Conservation (phyloP, 2,797 vertebrate genomes). For the Delichon dasypus region DNA sequence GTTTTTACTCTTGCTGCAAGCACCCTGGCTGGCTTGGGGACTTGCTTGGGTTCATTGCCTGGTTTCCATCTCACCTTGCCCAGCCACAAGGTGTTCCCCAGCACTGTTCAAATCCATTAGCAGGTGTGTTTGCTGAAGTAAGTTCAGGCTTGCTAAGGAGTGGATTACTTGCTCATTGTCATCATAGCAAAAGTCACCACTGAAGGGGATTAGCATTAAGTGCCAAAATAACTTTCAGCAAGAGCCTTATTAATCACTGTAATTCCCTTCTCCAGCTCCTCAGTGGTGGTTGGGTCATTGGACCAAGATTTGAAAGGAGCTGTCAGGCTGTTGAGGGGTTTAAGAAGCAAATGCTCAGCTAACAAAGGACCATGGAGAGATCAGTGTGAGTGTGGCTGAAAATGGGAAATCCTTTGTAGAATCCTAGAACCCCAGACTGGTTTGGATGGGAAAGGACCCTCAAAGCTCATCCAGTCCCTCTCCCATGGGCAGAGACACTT, state of each 20-base stretch:
- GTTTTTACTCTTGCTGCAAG: not conserved
- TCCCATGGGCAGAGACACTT: not conserved
- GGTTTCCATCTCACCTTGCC: not conserved
- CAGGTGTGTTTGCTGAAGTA: not conserved
- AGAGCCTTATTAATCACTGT: not conserved
- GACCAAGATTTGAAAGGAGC: not conserved
- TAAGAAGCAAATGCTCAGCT: not conserved
- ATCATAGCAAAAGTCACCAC: not conserved
- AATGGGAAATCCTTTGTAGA: not conserved
- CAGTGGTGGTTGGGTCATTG: not conserved
- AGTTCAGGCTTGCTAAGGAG: not conserved
- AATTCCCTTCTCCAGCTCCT: not conserved
- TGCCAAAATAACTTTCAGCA: not conserved
- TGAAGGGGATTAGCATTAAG: constrained; percentile 26
- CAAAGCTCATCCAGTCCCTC: not conserved
- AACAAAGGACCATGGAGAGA: not conserved
- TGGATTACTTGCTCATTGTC: constrained; percentile 12
- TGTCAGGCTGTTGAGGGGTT: not conserved
- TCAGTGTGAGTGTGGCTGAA: not conserved
- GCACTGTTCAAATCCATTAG: not conserved
- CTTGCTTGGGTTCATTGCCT: not conserved
- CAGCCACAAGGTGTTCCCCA: not conserved
- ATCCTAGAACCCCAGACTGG: not conserved
- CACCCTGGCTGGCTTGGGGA: fast-evolving
- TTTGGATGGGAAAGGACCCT: not conserved